phyloP scores from a whole-genome alignment of 2,888 invertebrate species.

The Slavum lentiscoides region DNA sequence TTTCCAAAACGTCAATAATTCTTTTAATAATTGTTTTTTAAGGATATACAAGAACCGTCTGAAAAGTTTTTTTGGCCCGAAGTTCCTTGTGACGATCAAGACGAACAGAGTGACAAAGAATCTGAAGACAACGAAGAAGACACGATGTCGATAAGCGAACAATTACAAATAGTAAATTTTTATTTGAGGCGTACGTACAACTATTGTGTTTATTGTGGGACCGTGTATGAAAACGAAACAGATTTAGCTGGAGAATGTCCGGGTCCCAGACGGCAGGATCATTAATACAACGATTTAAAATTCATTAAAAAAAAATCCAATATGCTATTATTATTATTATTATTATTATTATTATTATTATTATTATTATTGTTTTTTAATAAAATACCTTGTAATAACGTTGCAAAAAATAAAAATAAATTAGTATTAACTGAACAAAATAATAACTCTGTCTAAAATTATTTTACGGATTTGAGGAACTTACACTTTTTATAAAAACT shows the following conservation, averaged over 20 bases:
- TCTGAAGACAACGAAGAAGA: conserved; percentile 8
- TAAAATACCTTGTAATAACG: neutral
- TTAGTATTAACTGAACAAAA: too few relatives aligned
- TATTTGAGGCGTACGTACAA: conserved; percentile 72
- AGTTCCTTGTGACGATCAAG: conserved; percentile 37
- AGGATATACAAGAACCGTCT: conserved; percentile 63
- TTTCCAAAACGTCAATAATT: neutral
- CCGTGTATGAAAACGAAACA: conserved; percentile 67
- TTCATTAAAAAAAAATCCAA: neutral
- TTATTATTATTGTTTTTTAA: neutral
- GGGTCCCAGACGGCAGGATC: conserved; percentile 68
- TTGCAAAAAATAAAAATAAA: neutral
- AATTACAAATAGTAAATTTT: conserved; percentile 66
- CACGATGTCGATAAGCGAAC: conserved; percentile 60
- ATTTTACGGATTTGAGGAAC: neutral
- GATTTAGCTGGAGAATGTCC: conserved; percentile 71
- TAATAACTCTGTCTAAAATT: neutral
- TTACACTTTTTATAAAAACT: conserved; percentile 2
- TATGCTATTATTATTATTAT: neutral
- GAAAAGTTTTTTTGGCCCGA: conserved; percentile 67
- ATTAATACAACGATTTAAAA: conserved; percentile 58
- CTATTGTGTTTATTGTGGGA: conserved; percentile 82
- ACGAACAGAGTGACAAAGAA: conserved; percentile 55
- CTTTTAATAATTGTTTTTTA: conserved; percentile 56
- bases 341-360: neutral